Percentiles rank a stretch among this genome's conserved stretches.
Conservation (phyloP, 2,888 invertebrate species). For the Drosophila atroscutellata region DNA sequence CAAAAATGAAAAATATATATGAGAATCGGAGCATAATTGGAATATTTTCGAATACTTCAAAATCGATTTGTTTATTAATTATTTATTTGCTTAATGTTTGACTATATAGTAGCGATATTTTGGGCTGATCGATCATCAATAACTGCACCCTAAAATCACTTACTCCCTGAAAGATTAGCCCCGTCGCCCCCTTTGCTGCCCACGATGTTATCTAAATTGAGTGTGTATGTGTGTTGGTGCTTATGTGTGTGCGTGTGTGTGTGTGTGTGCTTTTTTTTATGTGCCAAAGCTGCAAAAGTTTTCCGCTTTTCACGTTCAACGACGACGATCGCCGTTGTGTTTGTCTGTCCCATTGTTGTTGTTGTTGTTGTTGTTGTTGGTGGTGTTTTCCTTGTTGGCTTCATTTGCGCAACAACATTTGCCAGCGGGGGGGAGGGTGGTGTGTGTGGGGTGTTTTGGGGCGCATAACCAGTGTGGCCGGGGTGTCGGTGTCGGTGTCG, state of each 20-base stretch:
- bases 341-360: slow-evolving; percentile 39
- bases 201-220: slow-evolving; percentile 8
- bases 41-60: neutral
- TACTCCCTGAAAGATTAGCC: neutral
- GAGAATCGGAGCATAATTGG: neutral
- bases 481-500: slow-evolving; percentile 52
- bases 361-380: slow-evolving; percentile 51
- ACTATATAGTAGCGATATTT: neutral
- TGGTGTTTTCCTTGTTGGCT: slow-evolving; percentile 68
- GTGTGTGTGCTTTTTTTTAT: slow-evolving; percentile 46
- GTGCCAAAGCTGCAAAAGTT: slow-evolving; percentile 81
- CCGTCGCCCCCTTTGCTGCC: neutral
- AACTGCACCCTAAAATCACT: neutral
- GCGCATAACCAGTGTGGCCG: slow-evolving; percentile 30
- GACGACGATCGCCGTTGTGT: slow-evolving; percentile 82
- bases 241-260: neutral
- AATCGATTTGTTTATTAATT: too few species aligned
- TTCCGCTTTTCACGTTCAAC: slow-evolving; percentile 85
- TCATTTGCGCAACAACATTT: slow-evolving; percentile 71
- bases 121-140: neutral
- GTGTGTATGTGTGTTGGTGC: neutral
- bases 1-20: too few species aligned
- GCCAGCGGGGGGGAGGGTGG: neutral
- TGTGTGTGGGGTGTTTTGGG: neutral
- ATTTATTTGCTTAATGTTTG: too few species aligned